phyloP scores from a whole-genome alignment of 1,140 invertebrate genomes.

The Bombus soroeensis region DNA sequence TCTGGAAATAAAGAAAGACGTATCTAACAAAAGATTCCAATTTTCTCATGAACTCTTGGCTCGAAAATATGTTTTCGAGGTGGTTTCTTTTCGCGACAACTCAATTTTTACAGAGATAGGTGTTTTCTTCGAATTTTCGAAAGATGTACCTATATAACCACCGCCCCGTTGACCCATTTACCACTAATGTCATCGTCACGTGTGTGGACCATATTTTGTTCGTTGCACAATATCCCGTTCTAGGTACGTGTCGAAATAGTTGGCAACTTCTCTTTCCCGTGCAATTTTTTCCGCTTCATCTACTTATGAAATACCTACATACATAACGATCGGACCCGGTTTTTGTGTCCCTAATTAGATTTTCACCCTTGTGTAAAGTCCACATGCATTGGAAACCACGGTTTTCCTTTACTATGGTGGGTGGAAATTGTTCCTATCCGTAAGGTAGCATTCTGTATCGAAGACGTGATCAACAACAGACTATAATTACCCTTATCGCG shows the following conservation, averaged over 20 bases:
- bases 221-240: background rate
- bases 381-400: background rate
- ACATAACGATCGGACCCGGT: background rate
- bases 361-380: background rate
- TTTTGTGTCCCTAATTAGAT: conserved; percentile 12
- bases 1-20: background rate
- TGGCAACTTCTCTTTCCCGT: background rate
- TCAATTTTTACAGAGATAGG: background rate
- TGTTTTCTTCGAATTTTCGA: background rate
- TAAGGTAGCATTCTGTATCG: conserved; percentile 28
- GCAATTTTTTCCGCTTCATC: background rate
- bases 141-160: background rate
- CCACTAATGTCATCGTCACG: conserved; percentile 1
- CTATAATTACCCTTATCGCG: conserved; percentile 54
- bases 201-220: conserved; percentile 14
- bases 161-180: conserved; percentile 16
- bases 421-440: conserved; percentile 30
- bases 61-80: background rate
- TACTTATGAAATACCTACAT: conserved; percentile 12
- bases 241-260: background rate
- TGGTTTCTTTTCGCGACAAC: background rate
- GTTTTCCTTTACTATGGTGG: background rate
- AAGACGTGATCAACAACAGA: conserved; percentile 56
- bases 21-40: background rate
- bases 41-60: background rate